Conservation (phyloP, 2,888 invertebrate genomes). For the Harpalus rufipes region DNA sequence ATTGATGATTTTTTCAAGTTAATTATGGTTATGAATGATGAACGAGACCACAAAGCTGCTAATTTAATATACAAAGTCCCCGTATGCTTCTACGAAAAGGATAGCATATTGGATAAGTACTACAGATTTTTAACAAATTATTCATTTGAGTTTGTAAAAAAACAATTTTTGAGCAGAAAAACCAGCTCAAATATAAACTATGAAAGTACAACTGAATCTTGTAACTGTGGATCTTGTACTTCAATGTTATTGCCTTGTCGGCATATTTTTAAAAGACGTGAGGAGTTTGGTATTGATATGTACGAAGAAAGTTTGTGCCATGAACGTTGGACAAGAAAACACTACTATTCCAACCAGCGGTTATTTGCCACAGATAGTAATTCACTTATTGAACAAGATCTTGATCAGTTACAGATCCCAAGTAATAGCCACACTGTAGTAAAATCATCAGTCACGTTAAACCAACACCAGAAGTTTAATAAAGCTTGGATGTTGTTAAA, state of each 20-base stretch:
- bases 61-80: slow-evolving; percentile 43
- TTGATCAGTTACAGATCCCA: background rate
- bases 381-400: background rate
- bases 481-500: slow-evolving; percentile 54
- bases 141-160: slow-evolving; percentile 47
- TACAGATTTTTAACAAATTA: slow-evolving; percentile 42
- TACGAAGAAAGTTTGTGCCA: slow-evolving; percentile 60
- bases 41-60: slow-evolving; percentile 68
- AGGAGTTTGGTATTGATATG: slow-evolving; percentile 46
- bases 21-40: slow-evolving; percentile 59
- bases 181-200: background rate
- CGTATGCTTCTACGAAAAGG: slow-evolving; percentile 59
- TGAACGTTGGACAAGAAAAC: slow-evolving; percentile 63
- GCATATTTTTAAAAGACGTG: slow-evolving; percentile 60
- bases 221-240: slow-evolving; percentile 45
- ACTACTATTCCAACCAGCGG: slow-evolving; percentile 59
- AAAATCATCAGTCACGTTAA: slow-evolving; percentile 1
- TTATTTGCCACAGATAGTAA: slow-evolving; percentile 16
- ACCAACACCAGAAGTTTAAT: slow-evolving; percentile 48
- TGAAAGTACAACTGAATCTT: slow-evolving; percentile 40
- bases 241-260: slow-evolving; percentile 66
- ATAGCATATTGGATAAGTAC: slow-evolving; percentile 49
- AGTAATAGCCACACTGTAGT: no score
- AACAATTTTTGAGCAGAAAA: slow-evolving; percentile 20
- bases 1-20: slow-evolving; percentile 57